A percentile compares a stretch with the other conserved stretches of the same genome.
Evolutionary conservation across 2,113 vertebrate species (phyloP).

Genomic region (Oryctolagus cuniculus): mOryCun1.1 NC_091441.1:21627501-21628000

Average conservation of each 20-base stretch:
- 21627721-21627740: background rate
- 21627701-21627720: background rate
- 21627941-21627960: slow-evolving; percentile 25
- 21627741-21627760: background rate
- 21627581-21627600: background rate
- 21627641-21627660: slow-evolving; percentile 16
- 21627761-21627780: background rate
- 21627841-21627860: background rate
- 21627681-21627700: background rate
- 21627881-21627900: slow-evolving; percentile 31
- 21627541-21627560: background rate
- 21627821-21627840: background rate
- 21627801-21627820: background rate
- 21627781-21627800: background rate
- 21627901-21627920: background rate
- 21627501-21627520: background rate
- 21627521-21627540: background rate
- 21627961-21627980: background rate
- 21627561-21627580: background rate
- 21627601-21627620: slow-evolving; percentile 20
- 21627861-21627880: background rate
- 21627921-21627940: slow-evolving; percentile 5
- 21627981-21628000: slow-evolving; percentile 48
- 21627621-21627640: slow-evolving; percentile 3
- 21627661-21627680: slow-evolving; percentile 27